Conservation (phyloP, 2,113 vertebrate genomes). For the Pedionomus torquatus region DNA sequence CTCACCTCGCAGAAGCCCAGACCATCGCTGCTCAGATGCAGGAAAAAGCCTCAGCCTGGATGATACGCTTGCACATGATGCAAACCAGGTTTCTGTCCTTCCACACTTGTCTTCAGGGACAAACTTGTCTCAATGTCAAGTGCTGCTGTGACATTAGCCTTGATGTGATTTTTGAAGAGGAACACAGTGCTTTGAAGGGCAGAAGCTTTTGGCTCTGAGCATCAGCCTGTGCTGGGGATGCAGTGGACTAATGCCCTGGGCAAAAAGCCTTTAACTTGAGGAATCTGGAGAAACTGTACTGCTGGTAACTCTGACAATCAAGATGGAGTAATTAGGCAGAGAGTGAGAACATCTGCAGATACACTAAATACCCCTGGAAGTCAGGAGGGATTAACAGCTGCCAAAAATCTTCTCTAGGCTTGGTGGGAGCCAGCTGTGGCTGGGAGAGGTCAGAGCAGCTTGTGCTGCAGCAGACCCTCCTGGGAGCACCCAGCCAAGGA, state of each 20-base stretch:
- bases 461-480: background rate
- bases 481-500: background rate
- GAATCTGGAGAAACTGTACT: background rate
- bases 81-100: background rate
- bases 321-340: background rate
- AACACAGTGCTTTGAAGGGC: background rate
- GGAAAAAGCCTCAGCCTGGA: background rate
- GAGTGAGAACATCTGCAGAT: background rate
- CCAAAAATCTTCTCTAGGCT: background rate
- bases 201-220: background rate
- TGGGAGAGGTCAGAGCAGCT: background rate
- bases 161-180: background rate
- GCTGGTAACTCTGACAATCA: background rate
- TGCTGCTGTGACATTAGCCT: rapidly evolving
- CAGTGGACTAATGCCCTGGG: background rate
- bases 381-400: background rate
- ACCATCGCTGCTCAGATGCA: background rate
- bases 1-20: rapidly evolving
- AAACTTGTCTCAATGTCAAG: background rate
- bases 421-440: background rate
- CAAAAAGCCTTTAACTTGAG: background rate
- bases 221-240: background rate
- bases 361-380: background rate
- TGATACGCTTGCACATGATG: rapidly evolving
- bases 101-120: background rate